Evolutionary conservation across 2,797 vertebrate genomes (phyloP), one percentile per base, ranked within the genome.

Genomic region (Rhabdophis nuchalis): DNA sequence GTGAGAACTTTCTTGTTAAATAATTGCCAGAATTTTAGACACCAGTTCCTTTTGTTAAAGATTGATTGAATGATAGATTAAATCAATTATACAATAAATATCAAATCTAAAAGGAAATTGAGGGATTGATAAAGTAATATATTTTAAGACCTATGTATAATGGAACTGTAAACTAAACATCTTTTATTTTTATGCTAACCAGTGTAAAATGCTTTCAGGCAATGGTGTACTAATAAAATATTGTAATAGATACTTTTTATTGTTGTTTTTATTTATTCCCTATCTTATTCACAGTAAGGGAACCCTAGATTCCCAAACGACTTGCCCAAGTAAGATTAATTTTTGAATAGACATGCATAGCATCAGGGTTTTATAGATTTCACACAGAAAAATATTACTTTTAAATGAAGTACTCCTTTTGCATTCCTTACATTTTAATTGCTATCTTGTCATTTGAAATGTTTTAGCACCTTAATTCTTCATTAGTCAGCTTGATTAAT

Each of bases 401-500:
- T 46, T 86, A 86, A 54, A 95, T 94, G 92, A 95, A 96, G 96
- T 94, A 93, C 91, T 96, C 90, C 96, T 96, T 95, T 96, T 94
- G 96, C 95, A 96, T 96, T 94, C 88, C 95, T 95, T 96, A 93
- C 96, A 96, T 95, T 96, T 96, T 94, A 32, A 95, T 95, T 95
- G 91, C 91, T 95, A 93, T 92, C 95, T 96, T 96, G 95, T 96
- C 96, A 95, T 96, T 96, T 95, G 94, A 96, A 95, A 95, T 95
- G 95, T 96, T 96, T 95, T 94, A 96, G 94, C 95, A 95, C 95
- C 95, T 97, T 97, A 96, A 95, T 97, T 96, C 95, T 96, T 96
- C 94, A 96, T 96, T 96, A 95, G 90, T 36, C 91, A 93, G 88
- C 91, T 92, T 96, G 93, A 95, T 96, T 95, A 96, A 93, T 46